Evolutionary conservation across 2,888 invertebrate genomes (phyloP).

Genomic region (Metellina segmentata): DNA sequence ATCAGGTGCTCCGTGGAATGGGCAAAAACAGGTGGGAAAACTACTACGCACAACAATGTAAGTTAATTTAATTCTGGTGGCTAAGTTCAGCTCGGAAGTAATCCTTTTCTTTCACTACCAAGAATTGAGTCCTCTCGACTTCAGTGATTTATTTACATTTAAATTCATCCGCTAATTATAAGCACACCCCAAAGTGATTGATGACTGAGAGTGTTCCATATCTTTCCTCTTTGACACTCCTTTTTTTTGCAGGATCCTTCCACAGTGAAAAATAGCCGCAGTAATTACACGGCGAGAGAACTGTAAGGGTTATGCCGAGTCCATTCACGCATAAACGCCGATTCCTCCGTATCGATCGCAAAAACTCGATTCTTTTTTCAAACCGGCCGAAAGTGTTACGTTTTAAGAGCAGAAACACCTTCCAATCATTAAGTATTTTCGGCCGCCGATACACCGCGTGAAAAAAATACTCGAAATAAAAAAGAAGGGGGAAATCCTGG

Average conservation of each 20-base stretch:
- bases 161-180: background rate
- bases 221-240: background rate
- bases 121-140: background rate
- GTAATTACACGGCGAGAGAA: background rate
- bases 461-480: background rate
- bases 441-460: background rate
- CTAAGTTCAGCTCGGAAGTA: too few species aligned
- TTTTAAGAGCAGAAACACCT: conserved; percentile 9
- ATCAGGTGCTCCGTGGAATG: too few species aligned
- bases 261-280: background rate
- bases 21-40: too few species aligned
- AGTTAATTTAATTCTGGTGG: too few species aligned
- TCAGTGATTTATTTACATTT: background rate
- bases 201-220: background rate
- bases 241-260: background rate
- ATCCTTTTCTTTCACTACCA: too few species aligned
- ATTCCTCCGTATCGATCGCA: background rate
- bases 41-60: too few species aligned
- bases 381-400: conserved; percentile 1
- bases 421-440: conserved; percentile 37
- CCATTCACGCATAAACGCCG: background rate
- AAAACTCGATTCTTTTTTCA: background rate
- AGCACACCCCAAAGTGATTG: background rate
- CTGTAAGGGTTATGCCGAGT: too few species aligned
- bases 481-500: background rate